A percentile compares a stretch with the other conserved stretches of the same genome.
Evolutionary conservation across 2,113 vertebrate genomes (phyloP).

Genomic region (Eidolon helvum): DNA sequence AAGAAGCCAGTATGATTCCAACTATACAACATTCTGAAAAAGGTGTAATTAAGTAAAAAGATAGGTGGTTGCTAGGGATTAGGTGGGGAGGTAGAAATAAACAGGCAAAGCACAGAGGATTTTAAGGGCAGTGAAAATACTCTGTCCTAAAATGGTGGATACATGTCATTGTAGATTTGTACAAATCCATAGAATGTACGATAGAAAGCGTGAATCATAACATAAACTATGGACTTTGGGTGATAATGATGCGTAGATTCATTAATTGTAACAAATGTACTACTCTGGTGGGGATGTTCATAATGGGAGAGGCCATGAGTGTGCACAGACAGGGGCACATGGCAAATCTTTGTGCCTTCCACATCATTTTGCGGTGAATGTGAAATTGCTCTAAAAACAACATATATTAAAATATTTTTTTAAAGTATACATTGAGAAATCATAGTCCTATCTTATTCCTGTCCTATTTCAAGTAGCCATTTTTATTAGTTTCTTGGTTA

Average conservation of each 20-base stretch:
- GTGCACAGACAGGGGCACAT: background rate
- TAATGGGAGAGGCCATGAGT: background rate
- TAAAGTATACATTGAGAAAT: background rate
- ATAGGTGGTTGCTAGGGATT: background rate
- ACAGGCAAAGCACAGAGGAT: background rate
- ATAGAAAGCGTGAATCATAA: background rate
- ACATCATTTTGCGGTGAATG: background rate
- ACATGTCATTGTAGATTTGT: background rate
- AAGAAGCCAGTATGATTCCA: background rate
- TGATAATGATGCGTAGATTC: background rate
- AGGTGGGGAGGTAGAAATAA: background rate
- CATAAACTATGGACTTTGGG: background rate
- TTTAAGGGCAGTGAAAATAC: background rate
- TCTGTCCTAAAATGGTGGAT: background rate
- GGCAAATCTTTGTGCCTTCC: background rate
- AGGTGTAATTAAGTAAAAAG: background rate
- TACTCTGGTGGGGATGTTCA: background rate
- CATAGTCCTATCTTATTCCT: background rate
- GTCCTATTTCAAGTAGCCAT: background rate
- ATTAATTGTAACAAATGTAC: background rate
- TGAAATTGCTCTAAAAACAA: background rate
- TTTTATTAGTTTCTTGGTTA: background rate
- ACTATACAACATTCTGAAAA: background rate
- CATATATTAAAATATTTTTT: background rate
- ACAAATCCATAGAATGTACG: background rate